Base-by-base conservation (phyloP, 1,140 invertebrate species). In the Brachionus calyciflorus region DNA sequence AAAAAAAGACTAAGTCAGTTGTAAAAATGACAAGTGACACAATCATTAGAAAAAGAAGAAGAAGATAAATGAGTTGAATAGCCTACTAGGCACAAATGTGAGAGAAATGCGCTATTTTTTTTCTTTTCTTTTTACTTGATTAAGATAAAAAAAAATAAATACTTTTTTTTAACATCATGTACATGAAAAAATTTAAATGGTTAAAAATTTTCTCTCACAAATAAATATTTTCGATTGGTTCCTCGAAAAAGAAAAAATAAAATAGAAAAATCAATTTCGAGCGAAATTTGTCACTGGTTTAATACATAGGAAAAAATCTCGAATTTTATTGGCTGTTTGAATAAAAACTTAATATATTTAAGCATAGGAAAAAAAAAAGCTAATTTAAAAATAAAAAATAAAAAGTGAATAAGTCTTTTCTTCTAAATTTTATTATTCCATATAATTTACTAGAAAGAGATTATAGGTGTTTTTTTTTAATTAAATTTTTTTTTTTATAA, bases 11-110 rank as follows among this genome's bases (percentile, higher is more conserved):
- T 33, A 33, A 60, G 55, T 60, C 55, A 60, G 28, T 60, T 60
- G 55, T 60, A 17, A 60, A 60, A 60, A 60, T 60, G 55, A 60
- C 55, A 60, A 60, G 37, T 60, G 55, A 60, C 55, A 60, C 55
- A 60, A 7, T 37, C 33, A 37, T 37, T 5, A 37, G 30, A 24
- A 57, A 57, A 60, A 60, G 37, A 60, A 49, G 17, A 21, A 49
- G 17, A 1, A 60, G 55, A 60, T 60, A 60, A 60, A 60, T 60
- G 55, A 60, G 55, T 33, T 60, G 30, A 33, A 60, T 37, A 37
- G 17, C 55, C 55, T 37, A 30, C 55, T 19, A 60, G 55, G 55
- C 55, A 60, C 19, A 60, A 60, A 60, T 17, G 55, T 33, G 55
- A 60, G 28, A 60, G 37, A 60, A 33, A 30, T 30, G 55, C 55